Evolutionary conservation across 2,113 vertebrate species (phyloP), one percentile per base, ranked within the genome.

Genomic region (Pedionomus torquatus): DNA sequence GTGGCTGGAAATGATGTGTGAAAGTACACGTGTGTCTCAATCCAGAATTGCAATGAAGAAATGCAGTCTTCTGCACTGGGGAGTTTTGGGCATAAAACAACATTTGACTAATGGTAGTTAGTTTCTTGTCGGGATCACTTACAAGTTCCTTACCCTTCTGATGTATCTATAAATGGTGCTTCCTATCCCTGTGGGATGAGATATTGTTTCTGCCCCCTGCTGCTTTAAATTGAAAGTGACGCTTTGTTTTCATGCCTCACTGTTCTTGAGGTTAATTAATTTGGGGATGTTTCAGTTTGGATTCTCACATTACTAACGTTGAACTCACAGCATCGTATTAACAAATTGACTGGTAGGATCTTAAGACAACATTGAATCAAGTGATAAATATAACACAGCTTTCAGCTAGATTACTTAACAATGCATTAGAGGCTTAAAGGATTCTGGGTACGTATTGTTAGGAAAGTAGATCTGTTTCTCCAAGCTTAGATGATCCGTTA

Each of bases 371-470:
- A 28, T 83, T 88, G 82, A 94, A 72, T 95, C 70, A 51, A 91
- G 66, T 72, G 78, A 37, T 90, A 95, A 95, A 94, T 80, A 83
- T 85, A 96, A 89, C 33, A 39, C 37, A 72, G 87, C 87, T 89
- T 94, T 82, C 74, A 91, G 31, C 13, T 17, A 66, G 49, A 61
- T 96, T 96, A 94, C 79, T 91, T 97, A 87, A 94, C 74, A 93
- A 94, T 97, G 41, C n/a, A 20, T 90, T 95, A 94, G 82, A 95
- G 39, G 84, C 70, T 95, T 96, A 95, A 69, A 31, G 63, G 90
- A 89, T 96, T 93, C 84, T 91, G 57, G 70, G 54, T 85, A 89
- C 74, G 14, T 87, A 89, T 94, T 95, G 93, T 63, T 80, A 77
- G 70, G 87, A 79, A 83, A 85, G 89, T 58, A 85, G 89, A 89